phyloP scores from a whole-genome alignment of 1,140 invertebrate species.

The Drosophila lacteicornis region DNA sequence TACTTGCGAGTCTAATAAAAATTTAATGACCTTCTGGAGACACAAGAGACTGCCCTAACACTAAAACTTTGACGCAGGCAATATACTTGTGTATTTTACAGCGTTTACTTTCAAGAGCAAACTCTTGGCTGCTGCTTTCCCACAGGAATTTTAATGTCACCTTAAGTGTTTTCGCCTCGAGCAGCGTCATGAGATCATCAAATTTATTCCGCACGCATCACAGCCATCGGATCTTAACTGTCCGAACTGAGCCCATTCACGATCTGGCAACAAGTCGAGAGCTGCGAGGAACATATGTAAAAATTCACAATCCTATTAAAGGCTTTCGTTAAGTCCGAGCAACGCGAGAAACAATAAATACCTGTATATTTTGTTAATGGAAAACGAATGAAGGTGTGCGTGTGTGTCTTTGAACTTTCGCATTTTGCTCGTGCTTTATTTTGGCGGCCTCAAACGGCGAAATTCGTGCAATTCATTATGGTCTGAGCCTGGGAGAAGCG shows the following conservation, averaged over 20 bases:
- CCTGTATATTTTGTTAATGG: constrained; percentile 70
- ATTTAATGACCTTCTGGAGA: constrained; percentile 29
- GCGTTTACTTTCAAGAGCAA: constrained; percentile 28
- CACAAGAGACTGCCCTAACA: constrained; percentile 29
- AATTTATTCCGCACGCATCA: constrained; percentile 61
- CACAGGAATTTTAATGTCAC: constrained; percentile 63
- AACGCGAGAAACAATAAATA: constrained; percentile 36
- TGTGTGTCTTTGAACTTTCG: constrained; percentile 82
- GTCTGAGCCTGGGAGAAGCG: background rate
- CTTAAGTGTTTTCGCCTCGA: constrained; percentile 44
- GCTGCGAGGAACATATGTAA: constrained; percentile 65
- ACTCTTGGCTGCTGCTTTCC: constrained; percentile 33
- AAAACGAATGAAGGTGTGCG: constrained; percentile 61
- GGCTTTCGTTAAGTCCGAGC: constrained; percentile 58
- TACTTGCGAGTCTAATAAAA: constrained; percentile 17
- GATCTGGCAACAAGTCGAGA: constrained; percentile 17
- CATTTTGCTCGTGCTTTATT: constrained; percentile 32
- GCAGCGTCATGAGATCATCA: constrained; percentile 65
- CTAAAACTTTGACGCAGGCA: constrained; percentile 51
- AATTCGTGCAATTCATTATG: constrained; percentile 79
- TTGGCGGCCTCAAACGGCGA: constrained; percentile 21
- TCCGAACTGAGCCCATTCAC: constrained; percentile 41
- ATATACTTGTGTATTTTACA: constrained; percentile 33
- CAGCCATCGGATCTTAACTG: constrained; percentile 30
- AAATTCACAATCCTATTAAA: constrained; percentile 77